Evolutionary conservation across 2,113 vertebrate species (phyloP), one percentile per base, ranked within the genome.

Genomic region (Opisthocomus hoazin): DNA sequence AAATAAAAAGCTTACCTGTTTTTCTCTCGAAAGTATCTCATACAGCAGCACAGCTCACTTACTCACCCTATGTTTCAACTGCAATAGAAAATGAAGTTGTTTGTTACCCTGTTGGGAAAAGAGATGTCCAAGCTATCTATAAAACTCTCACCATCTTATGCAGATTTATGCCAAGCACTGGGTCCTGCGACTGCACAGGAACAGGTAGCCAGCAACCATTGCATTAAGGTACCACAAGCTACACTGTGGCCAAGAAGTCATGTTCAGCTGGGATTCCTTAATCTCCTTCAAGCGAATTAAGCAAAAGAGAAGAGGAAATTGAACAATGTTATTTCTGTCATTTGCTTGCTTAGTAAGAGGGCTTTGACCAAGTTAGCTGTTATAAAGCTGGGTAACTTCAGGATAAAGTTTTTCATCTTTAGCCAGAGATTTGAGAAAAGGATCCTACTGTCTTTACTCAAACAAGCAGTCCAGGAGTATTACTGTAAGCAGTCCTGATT

Each of bases 211-310:
- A 58, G 32, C 61, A 71, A 22, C 46, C 58, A 50, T 2, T 3
- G 7, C 60, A 14, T 3, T 6, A 3, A 70, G 57, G 19, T 27
- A 26, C 74, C 10, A 2, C 24, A 18, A 63, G 79, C 22, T 13
- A 64, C 29, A 14, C 39, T 6, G 48, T 0, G 0, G 29, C 32
- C 57, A 58, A 63, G 54, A n/a, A 0, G 0, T 9, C 8, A 3
- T 2, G 12, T 61, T 74, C 48, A 19, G 14, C 32, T 51, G 50
- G 15, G 34, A 65, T 21, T 43, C 39, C 69, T 78, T 36, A 18
- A 64, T 29, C 57, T 53, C 50, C 58, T 43, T 36, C 57, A 6
- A 4, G 1, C 2, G 32, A 32, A 3, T 21, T 34, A 60, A 61
- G 30, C 23, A 34, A 32, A 79, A 74, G 5, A 63, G 26, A 68